Evolutionary conservation across 2,888 invertebrate genomes (phyloP), one percentile per base, ranked within the genome.

Genomic region (Clusia tigrina): DNA sequence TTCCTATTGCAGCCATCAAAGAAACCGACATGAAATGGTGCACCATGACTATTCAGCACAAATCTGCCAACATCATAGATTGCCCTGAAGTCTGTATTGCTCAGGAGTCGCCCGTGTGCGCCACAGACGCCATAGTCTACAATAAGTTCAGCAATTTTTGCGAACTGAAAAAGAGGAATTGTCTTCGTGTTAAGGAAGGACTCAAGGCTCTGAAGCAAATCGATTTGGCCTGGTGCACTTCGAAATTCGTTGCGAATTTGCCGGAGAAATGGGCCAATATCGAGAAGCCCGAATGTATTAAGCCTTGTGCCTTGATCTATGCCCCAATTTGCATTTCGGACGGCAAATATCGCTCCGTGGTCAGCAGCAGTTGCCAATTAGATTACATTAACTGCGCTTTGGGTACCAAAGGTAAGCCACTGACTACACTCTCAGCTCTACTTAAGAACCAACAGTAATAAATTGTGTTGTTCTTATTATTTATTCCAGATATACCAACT

Each of bases 321-420:
- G 65, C 69, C 22, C 81, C 82, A 6, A 60, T 81, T 9, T 82
- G 82, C 59, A 71, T 72, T 0, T 76, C 81, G 25, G 80, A 81
- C 61, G 81, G 81, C 59, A 70, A 74, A 37, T 75, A 72, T 64
- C 81, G 81, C 26, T 71, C 70, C n/a, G 46, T 71, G 18, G 59
- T 79, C 38, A 69, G 75, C 65, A 81, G 74, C 53, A 54, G 69
- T 18, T 81, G 82, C 54, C 42, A 72, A 38, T 63, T 81, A 67
- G 72, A 72, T 0, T 64, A 48, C 51, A 74, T 72, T 51, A 80
- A 79, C 62, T 82, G 82, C 58, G 80, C 71, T 18, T 66, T 79
- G 60, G 54, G 54, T 32, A 32, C 32, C 32, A 32, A 32, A 32
- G 32, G 32, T 9, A 12, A 32, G 12, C 32, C 32, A 32, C 32